A percentile compares a stretch with the other conserved stretches of the same genome.
Evolutionary conservation across 2,888 invertebrate species (phyloP).

Genomic region (Macrophya alboannulata): DNA sequence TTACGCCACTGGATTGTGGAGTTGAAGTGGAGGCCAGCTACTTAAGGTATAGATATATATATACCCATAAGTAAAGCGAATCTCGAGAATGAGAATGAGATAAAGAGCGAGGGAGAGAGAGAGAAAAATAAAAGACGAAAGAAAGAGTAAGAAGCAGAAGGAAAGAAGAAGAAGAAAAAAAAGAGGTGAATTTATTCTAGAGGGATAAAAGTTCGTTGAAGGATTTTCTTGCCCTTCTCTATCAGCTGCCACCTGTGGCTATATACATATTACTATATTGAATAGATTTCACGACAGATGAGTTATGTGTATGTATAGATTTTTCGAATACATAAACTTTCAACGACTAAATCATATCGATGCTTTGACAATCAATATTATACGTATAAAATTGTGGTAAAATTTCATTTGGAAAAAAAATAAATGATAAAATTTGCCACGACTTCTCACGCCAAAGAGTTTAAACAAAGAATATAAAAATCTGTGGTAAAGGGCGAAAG

Average conservation of each 20-base stretch:
- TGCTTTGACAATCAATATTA: neutral
- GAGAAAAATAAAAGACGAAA: neutral
- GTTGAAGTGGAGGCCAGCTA: neutral
- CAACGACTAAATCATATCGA: too few species aligned
- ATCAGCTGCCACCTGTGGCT: slow-evolving; percentile 22
- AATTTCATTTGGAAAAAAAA: neutral
- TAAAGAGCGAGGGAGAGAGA: too few species aligned
- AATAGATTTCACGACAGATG: neutral
- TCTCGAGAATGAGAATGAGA: neutral
- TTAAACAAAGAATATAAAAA: neutral
- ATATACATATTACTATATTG: neutral
- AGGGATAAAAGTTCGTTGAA: slow-evolving; percentile 9
- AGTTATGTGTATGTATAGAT: too few species aligned
- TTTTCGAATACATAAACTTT: neutral
- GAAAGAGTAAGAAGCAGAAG: neutral
- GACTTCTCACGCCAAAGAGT: neutral
- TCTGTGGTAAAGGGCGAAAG: neutral
- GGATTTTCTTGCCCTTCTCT: neutral
- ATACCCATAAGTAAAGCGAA: neutral
- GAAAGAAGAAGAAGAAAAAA: neutral
- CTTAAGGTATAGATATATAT: neutral
- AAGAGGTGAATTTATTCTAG: neutral
- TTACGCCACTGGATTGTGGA: slow-evolving; percentile 19
- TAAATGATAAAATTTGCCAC: neutral
- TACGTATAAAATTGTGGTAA: neutral